Conservation (phyloP, 2,113 vertebrate genomes). For the Physeter macrocephalus region DNA sequence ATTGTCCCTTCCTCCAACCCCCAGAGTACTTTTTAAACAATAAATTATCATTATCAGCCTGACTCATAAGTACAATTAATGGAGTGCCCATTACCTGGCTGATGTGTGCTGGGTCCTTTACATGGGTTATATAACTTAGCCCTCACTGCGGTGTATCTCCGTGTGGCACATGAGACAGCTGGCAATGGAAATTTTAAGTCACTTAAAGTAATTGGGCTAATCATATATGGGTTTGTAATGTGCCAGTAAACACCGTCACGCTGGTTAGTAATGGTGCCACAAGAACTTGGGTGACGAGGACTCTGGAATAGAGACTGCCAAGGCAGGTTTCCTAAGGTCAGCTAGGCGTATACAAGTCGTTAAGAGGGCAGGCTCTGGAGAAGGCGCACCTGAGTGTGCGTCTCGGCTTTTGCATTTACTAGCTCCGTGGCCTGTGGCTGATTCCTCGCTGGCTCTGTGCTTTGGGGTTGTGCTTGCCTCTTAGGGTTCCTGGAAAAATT, state of each 20-base stretch:
- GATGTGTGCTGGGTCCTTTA: background rate
- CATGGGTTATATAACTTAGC: background rate
- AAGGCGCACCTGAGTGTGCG: background rate
- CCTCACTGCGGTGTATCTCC: background rate
- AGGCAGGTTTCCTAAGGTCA: background rate
- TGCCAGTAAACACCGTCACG: background rate
- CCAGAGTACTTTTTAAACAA: background rate
- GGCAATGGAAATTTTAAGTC: background rate
- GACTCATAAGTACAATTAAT: background rate
- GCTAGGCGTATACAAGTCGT: background rate
- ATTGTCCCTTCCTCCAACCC: background rate
- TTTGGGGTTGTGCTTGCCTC: background rate
- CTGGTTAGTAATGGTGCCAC: background rate
- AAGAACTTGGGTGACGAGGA: background rate
- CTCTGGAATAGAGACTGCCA: background rate
- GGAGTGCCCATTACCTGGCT: background rate
- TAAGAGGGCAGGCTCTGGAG: background rate
- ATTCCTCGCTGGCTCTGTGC: background rate
- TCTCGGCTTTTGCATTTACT: background rate
- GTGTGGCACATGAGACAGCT: background rate
- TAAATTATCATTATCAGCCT: background rate
- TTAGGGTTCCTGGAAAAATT: background rate
- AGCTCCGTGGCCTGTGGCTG: background rate
- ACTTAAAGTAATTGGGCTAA: background rate
- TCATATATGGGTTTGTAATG: background rate